Evolutionary conservation across 2,888 invertebrate genomes (phyloP).

Genomic region (Cerastoderma edule): DNA sequence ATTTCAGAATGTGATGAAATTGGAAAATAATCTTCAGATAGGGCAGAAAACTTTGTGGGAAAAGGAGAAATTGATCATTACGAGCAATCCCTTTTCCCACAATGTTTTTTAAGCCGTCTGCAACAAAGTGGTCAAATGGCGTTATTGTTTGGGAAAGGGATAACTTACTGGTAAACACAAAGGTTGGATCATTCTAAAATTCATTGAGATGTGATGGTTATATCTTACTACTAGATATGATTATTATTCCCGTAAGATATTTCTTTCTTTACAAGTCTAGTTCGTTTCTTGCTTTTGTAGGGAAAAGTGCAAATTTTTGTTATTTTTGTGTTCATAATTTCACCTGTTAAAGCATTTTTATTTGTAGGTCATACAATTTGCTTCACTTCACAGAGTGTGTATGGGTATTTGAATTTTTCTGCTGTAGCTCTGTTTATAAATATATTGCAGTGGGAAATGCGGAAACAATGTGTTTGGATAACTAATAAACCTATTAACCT

Average conservation of each 20-base stretch:
- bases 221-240: too few relatives aligned
- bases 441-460: too few relatives aligned
- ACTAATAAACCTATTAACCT: too few relatives aligned
- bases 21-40: too few relatives aligned
- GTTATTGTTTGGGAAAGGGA: background rate
- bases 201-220: too few relatives aligned
- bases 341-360: slow-evolving; percentile 12
- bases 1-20: too few relatives aligned
- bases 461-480: too few relatives aligned
- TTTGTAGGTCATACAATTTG: background rate
- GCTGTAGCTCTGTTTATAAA: too few relatives aligned
- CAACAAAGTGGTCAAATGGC: too few relatives aligned
- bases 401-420: too few relatives aligned
- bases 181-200: too few relatives aligned
- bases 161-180: background rate
- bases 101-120: slow-evolving; percentile 11
- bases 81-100: background rate
- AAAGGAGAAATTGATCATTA: background rate
- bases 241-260: background rate
- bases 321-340: background rate
- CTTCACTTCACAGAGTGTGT: background rate
- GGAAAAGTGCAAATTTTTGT: slow-evolving; percentile 25
- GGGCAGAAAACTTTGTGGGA: too few relatives aligned
- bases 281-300: background rate
- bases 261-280: background rate